A percentile compares a stretch with the other conserved stretches of the same genome.
Conservation (phyloP, 2,797 vertebrate genomes). For the Acanthis flammea region DNA sequence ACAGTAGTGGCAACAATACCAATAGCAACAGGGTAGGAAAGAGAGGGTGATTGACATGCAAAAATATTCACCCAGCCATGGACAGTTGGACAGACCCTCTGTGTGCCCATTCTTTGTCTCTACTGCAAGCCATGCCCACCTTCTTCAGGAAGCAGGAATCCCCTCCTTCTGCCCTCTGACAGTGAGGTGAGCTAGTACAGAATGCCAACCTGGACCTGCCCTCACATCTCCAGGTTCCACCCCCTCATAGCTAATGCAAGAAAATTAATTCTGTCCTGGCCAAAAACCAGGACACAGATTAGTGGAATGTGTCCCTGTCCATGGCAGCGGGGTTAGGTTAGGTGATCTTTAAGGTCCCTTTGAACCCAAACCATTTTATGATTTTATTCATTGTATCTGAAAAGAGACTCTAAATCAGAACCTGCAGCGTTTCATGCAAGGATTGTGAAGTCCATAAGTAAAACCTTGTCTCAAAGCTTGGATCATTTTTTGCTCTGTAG, state of each 20-base stretch:
- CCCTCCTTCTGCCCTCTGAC: fast-evolving
- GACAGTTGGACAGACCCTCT: not conserved
- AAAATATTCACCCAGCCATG: not conserved
- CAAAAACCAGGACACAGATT: fast-evolving
- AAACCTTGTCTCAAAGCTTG: not conserved
- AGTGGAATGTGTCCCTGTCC: not conserved
- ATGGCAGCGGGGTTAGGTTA: not conserved
- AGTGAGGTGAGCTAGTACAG: not conserved
- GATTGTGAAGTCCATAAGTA: not conserved
- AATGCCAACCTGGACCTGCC: not conserved
- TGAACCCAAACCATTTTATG: not conserved
- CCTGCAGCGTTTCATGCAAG: not conserved
- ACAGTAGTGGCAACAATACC: not conserved
- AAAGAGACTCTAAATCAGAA: not conserved
- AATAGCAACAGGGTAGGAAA: not conserved
- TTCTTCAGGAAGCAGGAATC: fast-evolving
- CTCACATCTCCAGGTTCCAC: not conserved
- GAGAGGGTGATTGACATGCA: not conserved
- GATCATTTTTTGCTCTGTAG: not conserved
- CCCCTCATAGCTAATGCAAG: not conserved
- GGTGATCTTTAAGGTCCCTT: not conserved
- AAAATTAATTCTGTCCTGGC: not conserved
- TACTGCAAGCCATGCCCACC: not conserved
- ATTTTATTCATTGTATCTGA: not conserved
- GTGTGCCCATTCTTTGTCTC: fast-evolving